Conservation (phyloP, 2,113 vertebrate genomes). For the Eonycteris spelaea region DNA sequence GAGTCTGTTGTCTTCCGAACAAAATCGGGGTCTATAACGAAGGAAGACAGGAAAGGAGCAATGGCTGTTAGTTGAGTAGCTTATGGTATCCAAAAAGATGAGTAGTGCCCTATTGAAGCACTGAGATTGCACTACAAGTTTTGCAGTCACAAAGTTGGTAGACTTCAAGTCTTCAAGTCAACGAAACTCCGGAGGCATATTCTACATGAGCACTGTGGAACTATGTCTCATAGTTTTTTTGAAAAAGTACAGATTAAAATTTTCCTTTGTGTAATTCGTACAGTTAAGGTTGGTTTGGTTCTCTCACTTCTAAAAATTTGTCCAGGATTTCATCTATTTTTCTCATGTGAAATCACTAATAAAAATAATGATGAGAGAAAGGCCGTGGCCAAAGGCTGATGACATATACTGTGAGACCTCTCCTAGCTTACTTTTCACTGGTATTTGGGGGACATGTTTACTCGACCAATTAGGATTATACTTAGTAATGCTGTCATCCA, state of each 20-base stretch:
- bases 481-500: background rate
- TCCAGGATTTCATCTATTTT: background rate
- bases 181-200: background rate
- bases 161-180: background rate
- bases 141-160: background rate
- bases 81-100: background rate
- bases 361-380: background rate
- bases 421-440: background rate
- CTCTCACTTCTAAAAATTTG: background rate
- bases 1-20: background rate
- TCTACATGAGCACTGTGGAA: background rate
- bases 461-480: background rate
- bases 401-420: background rate
- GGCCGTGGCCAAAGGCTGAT: background rate
- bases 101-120: background rate
- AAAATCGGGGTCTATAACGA: background rate
- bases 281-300: background rate
- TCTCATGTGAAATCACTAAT: background rate
- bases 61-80: background rate
- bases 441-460: background rate
- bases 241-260: background rate
- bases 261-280: background rate
- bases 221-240: background rate
- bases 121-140: background rate
- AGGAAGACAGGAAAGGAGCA: background rate